Evolutionary conservation across 2,113 vertebrate species (phyloP), one percentile per base, ranked within the genome.

Genomic region (Alosa alosa): DNA sequence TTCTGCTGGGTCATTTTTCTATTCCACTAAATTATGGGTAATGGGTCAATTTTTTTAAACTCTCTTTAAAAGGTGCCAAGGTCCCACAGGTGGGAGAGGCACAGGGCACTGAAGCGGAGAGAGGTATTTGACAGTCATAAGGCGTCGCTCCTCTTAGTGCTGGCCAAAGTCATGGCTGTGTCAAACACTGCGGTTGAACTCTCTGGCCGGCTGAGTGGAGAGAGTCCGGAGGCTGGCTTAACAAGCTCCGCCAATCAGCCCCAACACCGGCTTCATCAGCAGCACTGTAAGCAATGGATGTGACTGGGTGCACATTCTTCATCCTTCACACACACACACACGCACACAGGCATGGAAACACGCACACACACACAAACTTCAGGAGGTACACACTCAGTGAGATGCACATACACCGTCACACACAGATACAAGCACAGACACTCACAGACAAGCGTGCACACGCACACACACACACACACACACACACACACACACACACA

Each of bases 171-270:
- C 81, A 86, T 85, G 87, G 88, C 88, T 57, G 81, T 72, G 82
- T 45, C 52, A 47, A 87, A 87, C 57, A 83, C 64, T 41, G 36
- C 68, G 60, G 86, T 90, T 92, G 86, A 94, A 84, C 89, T 52
- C 89, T 10, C 84, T 89, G 90, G 88, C 83, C 85, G 83, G 88
- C 83, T 85, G 83, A 92, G 89, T 90, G 85, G 87, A 93, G 90
- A 88, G 82, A 87, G 89, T 91, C 85, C 90, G 88, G 46, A 89
- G 9, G 87, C 75, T 84, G 78, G 84, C 88, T 88, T 92, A 93
- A 93, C 91, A 90, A 90, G 89, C 88, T 81, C 81, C 72, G 86
- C 88, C 86, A 87, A 83, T 78, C 82, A 81, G 82, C 81, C 82
- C 18, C 36, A 82, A 86, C 81, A 81, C 41, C 78, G 82, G 81